These are phyloP conservation scores for Dromiciops gliroides DNA, from an alignment of 2,113 vertebrate species.

Conservation along the genomic window DNA sequence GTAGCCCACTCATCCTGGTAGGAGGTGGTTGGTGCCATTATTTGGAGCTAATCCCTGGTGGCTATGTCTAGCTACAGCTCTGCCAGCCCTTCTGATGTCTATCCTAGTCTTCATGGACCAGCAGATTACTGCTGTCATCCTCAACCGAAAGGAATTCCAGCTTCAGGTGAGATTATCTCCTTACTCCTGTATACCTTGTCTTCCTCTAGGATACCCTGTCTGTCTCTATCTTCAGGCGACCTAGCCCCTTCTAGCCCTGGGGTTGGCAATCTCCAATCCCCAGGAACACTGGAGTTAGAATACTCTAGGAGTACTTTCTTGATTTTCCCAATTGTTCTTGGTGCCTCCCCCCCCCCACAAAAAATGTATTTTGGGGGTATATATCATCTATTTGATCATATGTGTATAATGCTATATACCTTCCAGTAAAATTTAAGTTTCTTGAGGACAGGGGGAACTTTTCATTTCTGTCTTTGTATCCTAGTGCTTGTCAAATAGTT, in stretches of 20 bases:
- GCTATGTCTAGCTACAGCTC: slow-evolving; percentile 79
- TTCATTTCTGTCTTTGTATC: neutral
- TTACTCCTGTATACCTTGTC: neutral
- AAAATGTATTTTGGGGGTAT: too few species aligned
- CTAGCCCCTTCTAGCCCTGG: neutral
- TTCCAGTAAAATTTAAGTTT: neutral
- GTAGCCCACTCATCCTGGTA: slow-evolving; percentile 70
- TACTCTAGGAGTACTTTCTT: neutral
- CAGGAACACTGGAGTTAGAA: neutral
- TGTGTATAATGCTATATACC: neutral
- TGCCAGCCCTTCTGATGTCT: slow-evolving; percentile 85
- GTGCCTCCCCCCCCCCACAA: neutral
- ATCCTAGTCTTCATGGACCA: slow-evolving; percentile 91
- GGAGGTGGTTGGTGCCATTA: slow-evolving; percentile 84
- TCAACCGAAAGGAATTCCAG: slow-evolving; percentile 86
- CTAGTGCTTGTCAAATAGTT: neutral
- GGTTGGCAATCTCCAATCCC: neutral
- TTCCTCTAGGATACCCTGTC: neutral
- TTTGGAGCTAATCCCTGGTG: slow-evolving; percentile 87
- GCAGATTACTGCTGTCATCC: slow-evolving; percentile 89
- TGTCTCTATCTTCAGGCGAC: too few species aligned
- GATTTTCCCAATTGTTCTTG: neutral
- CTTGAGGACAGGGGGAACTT: neutral
- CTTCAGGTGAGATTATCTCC: slow-evolving; percentile 79
- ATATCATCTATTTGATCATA: neutral